phyloP scores from a whole-genome alignment of 2,797 vertebrate species.

The Fratercula arctica region DNA sequence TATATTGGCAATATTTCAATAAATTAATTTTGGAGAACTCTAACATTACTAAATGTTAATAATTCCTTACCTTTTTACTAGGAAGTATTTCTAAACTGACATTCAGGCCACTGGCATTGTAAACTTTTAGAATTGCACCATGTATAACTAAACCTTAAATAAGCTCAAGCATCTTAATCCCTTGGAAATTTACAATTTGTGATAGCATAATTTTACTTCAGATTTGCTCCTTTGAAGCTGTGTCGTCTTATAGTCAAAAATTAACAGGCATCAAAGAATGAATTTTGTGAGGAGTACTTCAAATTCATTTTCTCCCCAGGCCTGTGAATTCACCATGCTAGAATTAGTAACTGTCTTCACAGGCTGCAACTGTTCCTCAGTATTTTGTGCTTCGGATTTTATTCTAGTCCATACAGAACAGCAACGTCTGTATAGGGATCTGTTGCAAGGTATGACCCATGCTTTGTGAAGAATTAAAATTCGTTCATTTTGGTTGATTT shows the following conservation, averaged over 20 bases:
- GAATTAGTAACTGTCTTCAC: neutral
- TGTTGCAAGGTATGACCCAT: neutral
- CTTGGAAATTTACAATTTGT: neutral
- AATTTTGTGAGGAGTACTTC: neutral
- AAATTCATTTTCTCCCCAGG: neutral
- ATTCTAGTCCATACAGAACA: neutral
- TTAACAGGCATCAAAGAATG: neutral
- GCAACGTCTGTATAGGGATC: neutral
- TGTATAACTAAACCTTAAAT: neutral
- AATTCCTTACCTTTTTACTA: neutral
- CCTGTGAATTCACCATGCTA: neutral
- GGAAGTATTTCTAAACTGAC: neutral
- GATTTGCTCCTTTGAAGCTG: neutral
- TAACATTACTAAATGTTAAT: neutral
- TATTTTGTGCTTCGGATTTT: neutral
- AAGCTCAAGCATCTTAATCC: neutral
- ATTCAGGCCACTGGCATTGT: neutral
- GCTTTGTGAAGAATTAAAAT: neutral
- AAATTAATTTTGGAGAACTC: neutral
- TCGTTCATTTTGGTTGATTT: neutral
- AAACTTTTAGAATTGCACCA: neutral
- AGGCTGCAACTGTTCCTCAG: neutral
- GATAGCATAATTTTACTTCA: neutral
- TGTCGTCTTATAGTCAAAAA: neutral
- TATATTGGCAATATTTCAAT: neutral